phyloP scores from a whole-genome alignment of 2,113 vertebrate genomes.

The Tachysurus vachellii region DNA sequence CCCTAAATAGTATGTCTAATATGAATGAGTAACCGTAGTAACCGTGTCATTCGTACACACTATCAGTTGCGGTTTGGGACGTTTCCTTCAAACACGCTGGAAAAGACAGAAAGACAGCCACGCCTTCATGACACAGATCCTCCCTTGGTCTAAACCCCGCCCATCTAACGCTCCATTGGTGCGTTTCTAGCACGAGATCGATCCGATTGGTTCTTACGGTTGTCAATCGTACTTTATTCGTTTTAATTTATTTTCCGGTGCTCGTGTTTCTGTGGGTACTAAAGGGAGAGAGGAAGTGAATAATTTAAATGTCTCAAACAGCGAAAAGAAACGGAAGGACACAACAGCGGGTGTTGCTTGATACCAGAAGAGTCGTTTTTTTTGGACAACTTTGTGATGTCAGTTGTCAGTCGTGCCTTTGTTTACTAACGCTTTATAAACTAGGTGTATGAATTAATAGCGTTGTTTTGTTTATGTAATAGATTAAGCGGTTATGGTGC shows the following conservation, averaged over 20 bases:
- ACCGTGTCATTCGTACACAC: background rate
- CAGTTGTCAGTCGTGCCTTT: slow-evolving; percentile 3
- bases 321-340: background rate
- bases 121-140: slow-evolving; percentile 12
- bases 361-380: background rate
- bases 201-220: slow-evolving; percentile 57
- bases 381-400: background rate
- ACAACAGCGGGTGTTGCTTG: too few species aligned
- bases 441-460: background rate
- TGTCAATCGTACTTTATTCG: slow-evolving; percentile 55
- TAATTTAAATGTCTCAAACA: slow-evolving; percentile 48
- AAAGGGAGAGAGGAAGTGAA: slow-evolving; percentile 43
- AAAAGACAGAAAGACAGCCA: slow-evolving; percentile 35
- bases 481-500: background rate
- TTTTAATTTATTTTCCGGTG: slow-evolving; percentile 42
- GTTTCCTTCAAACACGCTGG: slow-evolving; percentile 41
- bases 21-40: background rate
- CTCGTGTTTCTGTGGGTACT: slow-evolving; percentile 39
- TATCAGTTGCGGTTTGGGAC: background rate
- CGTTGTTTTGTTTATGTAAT: background rate
- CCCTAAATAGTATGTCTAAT: background rate
- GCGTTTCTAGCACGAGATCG: background rate
- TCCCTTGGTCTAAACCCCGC: slow-evolving; percentile 36
- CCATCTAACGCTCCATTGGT: slow-evolving; percentile 54
- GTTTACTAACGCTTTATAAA: background rate